A percentile compares a stretch with the other conserved stretches of the same genome.
These are phyloP conservation scores for Falco peregrinus DNA, from an alignment of 2,797 vertebrate genomes.

Conservation along the genomic window DNA sequence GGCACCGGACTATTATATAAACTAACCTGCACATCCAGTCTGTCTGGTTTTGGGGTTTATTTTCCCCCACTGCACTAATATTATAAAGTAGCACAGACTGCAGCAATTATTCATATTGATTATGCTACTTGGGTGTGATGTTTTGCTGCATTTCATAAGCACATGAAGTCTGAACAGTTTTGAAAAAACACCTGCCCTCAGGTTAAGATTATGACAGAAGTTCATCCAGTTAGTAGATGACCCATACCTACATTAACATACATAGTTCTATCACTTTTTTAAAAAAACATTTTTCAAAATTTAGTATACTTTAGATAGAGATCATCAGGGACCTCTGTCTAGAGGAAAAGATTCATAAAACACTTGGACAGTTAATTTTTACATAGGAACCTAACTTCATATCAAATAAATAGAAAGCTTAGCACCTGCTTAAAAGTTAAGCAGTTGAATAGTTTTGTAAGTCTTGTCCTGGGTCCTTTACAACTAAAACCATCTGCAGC, in stretches of 20 bases:
- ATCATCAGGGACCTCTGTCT: background rate
- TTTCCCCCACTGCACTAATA: background rate
- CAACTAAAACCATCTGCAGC: background rate
- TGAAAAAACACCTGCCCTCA: background rate
- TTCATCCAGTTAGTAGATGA: background rate
- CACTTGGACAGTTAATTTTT: background rate
- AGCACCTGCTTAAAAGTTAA: background rate
- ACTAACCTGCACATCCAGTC: background rate
- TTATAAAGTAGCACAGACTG: background rate
- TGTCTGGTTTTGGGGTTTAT: background rate
- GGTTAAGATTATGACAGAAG: background rate
- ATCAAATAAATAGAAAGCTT: background rate
- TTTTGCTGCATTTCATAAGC: background rate
- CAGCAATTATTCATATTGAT: background rate
- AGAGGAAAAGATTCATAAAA: background rate
- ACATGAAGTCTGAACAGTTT: background rate
- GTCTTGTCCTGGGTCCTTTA: background rate
- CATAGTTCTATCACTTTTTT: background rate
- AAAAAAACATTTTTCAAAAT: background rate
- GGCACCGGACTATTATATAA: background rate
- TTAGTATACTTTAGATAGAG: background rate
- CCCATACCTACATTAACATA: background rate
- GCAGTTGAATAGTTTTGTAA: background rate
- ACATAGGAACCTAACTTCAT: background rate
- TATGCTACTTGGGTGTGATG: background rate